phyloP scores from a whole-genome alignment of 2,888 invertebrate species.

The Xiphydria camelus region DNA sequence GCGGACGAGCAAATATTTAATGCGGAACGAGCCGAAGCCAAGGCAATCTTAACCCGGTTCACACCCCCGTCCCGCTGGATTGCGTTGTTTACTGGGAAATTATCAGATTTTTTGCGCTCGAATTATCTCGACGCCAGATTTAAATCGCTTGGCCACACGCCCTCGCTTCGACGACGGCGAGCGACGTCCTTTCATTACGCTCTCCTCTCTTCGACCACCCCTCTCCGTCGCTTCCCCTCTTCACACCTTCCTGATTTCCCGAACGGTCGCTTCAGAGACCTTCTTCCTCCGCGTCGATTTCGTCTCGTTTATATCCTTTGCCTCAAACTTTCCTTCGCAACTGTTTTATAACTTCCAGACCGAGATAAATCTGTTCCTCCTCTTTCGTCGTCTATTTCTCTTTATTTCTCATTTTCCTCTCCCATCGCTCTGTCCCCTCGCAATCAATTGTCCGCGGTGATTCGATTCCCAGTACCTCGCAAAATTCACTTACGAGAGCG shows the following conservation, averaged over 20 bases:
- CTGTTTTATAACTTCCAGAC: too few species aligned
- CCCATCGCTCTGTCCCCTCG: constrained; percentile 2
- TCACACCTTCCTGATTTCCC: too few species aligned
- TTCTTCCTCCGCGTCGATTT: too few species aligned
- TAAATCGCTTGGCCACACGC: constrained; percentile 1
- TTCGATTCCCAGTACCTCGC: constrained; percentile 7
- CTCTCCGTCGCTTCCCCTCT: too few species aligned
- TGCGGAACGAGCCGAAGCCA: constrained; percentile 3
- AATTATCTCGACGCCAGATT: not conserved
- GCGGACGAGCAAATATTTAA: constrained; percentile 5
- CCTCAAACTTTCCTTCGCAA: too few species aligned
- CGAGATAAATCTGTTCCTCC: too few species aligned
- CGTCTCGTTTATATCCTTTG: too few species aligned
- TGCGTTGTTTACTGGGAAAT: constrained; percentile 18
- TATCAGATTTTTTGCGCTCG: constrained; percentile 5
- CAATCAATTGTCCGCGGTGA: not conserved
- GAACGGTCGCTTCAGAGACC: too few species aligned
- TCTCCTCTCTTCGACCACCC: too few species aligned
- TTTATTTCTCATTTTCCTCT: constrained; percentile 4
- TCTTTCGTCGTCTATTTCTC: too few species aligned
- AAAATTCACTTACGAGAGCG: constrained; percentile 5
- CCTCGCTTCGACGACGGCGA: too few species aligned
- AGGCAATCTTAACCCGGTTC: constrained; percentile 14
- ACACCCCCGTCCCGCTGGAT: constrained; percentile 13
- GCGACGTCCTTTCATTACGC: too few species aligned